Base-by-base conservation (phyloP, 2,113 vertebrate genomes). In the Tonatia bakeri region DNA sequence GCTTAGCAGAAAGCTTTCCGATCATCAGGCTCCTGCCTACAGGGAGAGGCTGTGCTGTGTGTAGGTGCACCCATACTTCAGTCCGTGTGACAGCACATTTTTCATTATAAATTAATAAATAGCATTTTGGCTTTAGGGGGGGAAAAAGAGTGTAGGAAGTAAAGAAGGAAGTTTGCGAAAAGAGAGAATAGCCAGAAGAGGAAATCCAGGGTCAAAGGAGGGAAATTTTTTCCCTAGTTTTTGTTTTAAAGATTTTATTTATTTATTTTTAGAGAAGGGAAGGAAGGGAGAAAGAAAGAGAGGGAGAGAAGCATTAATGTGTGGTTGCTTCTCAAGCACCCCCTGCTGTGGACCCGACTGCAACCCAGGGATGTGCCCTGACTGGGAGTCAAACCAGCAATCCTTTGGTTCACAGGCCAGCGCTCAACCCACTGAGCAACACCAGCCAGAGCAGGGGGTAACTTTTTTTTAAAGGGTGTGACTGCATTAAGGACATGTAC, bases 71-170 rank as follows among this genome's bases (percentile, higher is more conserved):
- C 33, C 31, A 10, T 64, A 26, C 61, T 80, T 94, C 28, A 69
- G 31, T 72, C 26, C 26, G 5, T 31, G 17, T 77, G 67, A 96
- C 31, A 72, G 38, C 45, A 26, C 11, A 9, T 15, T 36, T 75
- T 86, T 87, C 24, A 81, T 86, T 88, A 36, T 85, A 85, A 75
- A 85, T 82, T 92, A 64, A 85, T 59, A 79, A 59, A 83, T 67
- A 65, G 22, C 20, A 56, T 47, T 83, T 94, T 92, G 67, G 43
- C 45, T 94, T 93, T 95, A 79, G 38, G 19, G 19, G 40, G 17
- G 31, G 54, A 47, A 73, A 91, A 52, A 61, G 65, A 69, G 17
- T 76, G 40, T 67, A 85, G 15, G n/a, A 56, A 92, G 40, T 17
- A 75, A 75, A 52, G 11, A 38, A 16, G 13, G 22, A 65, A 82